Evolutionary conservation across 2,888 invertebrate genomes (phyloP), one percentile per base, ranked within the genome.

Genomic region (Platycheirus albimanus): DNA sequence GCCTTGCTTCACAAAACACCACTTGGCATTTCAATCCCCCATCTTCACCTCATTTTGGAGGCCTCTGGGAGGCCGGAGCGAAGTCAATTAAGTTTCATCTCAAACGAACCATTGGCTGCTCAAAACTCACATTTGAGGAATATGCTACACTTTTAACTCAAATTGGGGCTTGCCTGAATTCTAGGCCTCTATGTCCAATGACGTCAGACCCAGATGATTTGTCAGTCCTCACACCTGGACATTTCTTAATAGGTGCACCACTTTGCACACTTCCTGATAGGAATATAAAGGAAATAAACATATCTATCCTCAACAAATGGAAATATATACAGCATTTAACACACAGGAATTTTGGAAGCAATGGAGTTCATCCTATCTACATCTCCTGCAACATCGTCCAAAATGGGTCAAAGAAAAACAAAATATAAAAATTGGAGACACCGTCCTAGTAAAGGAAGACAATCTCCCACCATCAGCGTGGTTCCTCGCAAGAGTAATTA

Each of bases 381-480:
- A 47, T 19, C 45, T 15, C 1, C 49, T 49, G 8, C 63, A 64
- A 20, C 63, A 64, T 33, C 47, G 63, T 13, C 20, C 45, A 3
- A 61, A 61, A 45, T 61, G 43, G 61, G 3, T 45, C 11, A 3
- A 36, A 10, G 2, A 36, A 28, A n/a, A 43, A 8, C 24, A n/a
- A 8, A 45, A 61, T 4, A 19, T 64, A n/a, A 47, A 49, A 8
- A 15, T 49, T 11, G 49, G 36, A 17, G 47, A 64, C n/a, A 47
- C 47, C 17, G 63, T 64, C 7, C n/a, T 47, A 0, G 19, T 47
- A 6, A 49, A 36, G 24, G 49, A 51, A 6, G 20, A 64, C 13
- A 51, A 52, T 52, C 41, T 67, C 3, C 67, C 67, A n/a, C 41
- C 52, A 17, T 45, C 63, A 11, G 20, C 33, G 17, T 63, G 63